A percentile compares a stretch with the other conserved stretches of the same genome.
These are phyloP conservation scores for Andrena fulva DNA, from an alignment of 2,888 invertebrate genomes.

Conservation along the genomic window DNA sequence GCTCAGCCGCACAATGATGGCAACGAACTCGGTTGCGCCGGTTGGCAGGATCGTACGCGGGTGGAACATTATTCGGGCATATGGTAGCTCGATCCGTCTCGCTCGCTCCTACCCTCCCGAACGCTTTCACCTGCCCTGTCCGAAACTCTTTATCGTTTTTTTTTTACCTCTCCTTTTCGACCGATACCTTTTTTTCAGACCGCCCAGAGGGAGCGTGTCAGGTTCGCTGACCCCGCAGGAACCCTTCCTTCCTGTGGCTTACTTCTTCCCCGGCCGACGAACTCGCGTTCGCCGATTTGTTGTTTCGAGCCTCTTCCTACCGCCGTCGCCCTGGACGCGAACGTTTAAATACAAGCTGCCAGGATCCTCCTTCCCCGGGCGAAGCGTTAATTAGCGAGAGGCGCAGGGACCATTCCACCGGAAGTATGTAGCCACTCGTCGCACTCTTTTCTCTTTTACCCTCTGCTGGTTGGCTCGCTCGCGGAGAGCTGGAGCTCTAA, in stretches of 20 bases:
- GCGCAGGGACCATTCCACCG: slow-evolving; percentile 8
- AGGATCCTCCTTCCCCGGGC: neutral
- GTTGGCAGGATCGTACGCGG: slow-evolving; percentile 76
- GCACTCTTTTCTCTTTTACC: neutral
- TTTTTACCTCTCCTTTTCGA: slow-evolving; percentile 51
- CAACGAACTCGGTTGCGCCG: slow-evolving; percentile 65
- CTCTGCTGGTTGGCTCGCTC: slow-evolving; percentile 5
- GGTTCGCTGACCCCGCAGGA: slow-evolving; percentile 75
- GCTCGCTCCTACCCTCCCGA: slow-evolving; percentile 55
- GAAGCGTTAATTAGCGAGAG: slow-evolving; percentile 12
- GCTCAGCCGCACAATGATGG: slow-evolving; percentile 26
- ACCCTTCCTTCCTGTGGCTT: slow-evolving; percentile 70
- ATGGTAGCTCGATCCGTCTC: slow-evolving; percentile 74
- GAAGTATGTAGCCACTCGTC: slow-evolving; percentile 8
- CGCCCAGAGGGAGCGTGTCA: slow-evolving; percentile 68
- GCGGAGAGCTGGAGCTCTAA: slow-evolving; percentile 45
- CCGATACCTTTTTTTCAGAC: slow-evolving; percentile 68
- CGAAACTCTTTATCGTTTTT: slow-evolving; percentile 73
- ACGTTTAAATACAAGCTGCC: slow-evolving; percentile 4
- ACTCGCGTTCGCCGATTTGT: slow-evolving; percentile 59
- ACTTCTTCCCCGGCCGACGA: slow-evolving; percentile 61
- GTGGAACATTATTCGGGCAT: slow-evolving; percentile 81
- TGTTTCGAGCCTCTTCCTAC: neutral
- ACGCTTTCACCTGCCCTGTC: slow-evolving; percentile 78
- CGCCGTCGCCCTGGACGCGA: slow-evolving; percentile 1